Conservation (phyloP, 2,888 invertebrate species). For the Anaspis maculata region DNA sequence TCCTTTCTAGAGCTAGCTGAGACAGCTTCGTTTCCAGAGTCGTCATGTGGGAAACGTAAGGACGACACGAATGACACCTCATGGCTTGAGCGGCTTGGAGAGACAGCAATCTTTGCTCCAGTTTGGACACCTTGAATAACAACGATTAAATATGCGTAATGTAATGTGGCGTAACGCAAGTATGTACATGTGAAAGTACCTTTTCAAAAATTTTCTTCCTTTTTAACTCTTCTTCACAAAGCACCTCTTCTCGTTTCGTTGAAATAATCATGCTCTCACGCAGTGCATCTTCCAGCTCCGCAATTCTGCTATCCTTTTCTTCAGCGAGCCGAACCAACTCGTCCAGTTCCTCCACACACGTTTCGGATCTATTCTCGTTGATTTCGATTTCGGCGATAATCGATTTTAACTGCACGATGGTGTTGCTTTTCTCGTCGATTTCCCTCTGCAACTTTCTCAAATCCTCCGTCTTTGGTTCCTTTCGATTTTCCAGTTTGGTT, state of each 20-base stretch:
- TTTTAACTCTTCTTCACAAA: conserved; percentile 56
- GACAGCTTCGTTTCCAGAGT: conserved; percentile 55
- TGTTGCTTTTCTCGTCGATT: conserved; percentile 45
- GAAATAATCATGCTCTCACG: conserved; percentile 69
- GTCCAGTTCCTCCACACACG: conserved; percentile 43
- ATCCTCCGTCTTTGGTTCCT: conserved; percentile 20
- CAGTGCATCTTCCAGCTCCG: conserved; percentile 76
- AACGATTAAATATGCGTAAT: neutral
- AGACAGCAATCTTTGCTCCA: conserved; percentile 61
- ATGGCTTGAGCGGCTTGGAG: conserved; percentile 62
- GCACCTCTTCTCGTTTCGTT: conserved; percentile 58
- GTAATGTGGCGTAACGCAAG: no score
- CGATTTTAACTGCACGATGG: conserved; percentile 49
- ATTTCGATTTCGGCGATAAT: conserved; percentile 46
- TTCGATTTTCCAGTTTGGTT: conserved; percentile 25
- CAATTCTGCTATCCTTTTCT: conserved; percentile 56
- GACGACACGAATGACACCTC: conserved; percentile 59
- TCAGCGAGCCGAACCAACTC: conserved; percentile 50
- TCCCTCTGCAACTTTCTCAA: conserved; percentile 22
- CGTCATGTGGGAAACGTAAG: conserved; percentile 54
- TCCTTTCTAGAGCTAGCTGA: conserved; percentile 53
- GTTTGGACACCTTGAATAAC: conserved; percentile 53
- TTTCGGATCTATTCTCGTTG: neutral
- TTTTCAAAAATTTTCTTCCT: conserved; percentile 57
- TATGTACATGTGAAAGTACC: no score